Evolutionary conservation across 2,888 invertebrate species (phyloP).

Genomic region (Pasiphila rectangulata): DNA sequence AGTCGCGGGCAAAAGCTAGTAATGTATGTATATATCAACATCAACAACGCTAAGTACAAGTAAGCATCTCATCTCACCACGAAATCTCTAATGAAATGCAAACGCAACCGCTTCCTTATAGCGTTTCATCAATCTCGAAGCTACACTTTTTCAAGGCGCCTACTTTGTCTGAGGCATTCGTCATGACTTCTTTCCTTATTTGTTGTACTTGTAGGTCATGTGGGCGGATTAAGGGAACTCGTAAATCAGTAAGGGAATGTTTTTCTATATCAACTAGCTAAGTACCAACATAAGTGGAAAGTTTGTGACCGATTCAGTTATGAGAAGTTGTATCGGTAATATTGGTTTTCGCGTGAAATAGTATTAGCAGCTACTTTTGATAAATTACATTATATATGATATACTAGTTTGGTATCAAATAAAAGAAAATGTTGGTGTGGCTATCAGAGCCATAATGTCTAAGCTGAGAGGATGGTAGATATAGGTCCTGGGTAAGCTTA

Average conservation of each 20-base stretch:
- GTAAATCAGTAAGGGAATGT: constrained; percentile 8
- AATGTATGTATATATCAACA: too few species aligned
- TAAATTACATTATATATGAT: too few species aligned
- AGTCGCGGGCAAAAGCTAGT: too few species aligned
- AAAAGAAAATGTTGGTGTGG: too few species aligned
- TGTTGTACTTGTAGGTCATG: constrained; percentile 36
- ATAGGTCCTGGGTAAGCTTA: too few species aligned
- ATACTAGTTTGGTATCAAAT: too few species aligned
- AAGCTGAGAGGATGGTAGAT: too few species aligned
- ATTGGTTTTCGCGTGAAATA: too few species aligned
- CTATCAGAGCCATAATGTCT: too few species aligned
- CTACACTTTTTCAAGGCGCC: constrained; percentile 64
- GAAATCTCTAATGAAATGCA: constrained; percentile 60
- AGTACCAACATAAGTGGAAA: not conserved
- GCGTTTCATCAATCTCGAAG: constrained; percentile 63
- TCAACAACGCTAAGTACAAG: constrained; percentile 20
- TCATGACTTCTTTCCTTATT: constrained; percentile 52
- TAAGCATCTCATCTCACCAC: constrained; percentile 30
- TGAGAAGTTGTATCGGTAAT: not conserved
- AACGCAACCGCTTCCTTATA: constrained; percentile 56
- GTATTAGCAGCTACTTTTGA: too few species aligned
- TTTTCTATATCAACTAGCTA: constrained; percentile 4
- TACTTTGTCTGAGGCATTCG: constrained; percentile 60
- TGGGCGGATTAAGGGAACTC: constrained; percentile 28
- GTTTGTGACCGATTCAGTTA: constrained; percentile 1